These are phyloP conservation scores for Hypotaenidia philippensis DNA, from an alignment of 2,797 vertebrate species.

Conservation along the genomic window DNA sequence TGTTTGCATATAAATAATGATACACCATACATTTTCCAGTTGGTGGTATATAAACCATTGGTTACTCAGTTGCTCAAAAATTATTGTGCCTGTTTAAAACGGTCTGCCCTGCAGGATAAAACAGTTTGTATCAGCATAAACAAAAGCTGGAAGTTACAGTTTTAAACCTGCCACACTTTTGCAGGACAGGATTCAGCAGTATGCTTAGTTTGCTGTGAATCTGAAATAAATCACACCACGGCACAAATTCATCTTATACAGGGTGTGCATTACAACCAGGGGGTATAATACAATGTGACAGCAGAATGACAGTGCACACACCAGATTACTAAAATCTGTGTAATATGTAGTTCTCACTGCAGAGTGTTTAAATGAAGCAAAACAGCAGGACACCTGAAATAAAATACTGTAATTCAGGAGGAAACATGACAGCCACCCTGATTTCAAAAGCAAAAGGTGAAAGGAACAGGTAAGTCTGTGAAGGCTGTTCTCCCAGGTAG, in stretches of 20 bases:
- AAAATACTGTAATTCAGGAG: not conserved
- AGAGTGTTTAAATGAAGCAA: constrained; percentile 35
- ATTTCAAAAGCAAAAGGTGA: constrained; percentile 20
- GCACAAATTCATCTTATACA: constrained; percentile 16
- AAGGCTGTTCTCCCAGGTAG: not conserved
- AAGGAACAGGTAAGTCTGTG: not conserved
- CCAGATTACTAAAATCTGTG: not conserved
- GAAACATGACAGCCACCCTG: not conserved
- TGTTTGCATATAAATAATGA: constrained; percentile 52
- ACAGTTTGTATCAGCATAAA: constrained; percentile 37
- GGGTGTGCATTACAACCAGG: not conserved
- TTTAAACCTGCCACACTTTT: constrained; percentile 37
- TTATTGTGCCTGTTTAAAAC: not conserved
- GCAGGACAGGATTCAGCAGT: constrained; percentile 16
- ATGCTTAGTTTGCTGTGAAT: constrained; percentile 47
- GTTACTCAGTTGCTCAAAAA: not conserved
- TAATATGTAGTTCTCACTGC: not conserved
- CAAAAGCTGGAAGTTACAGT: constrained; percentile 33
- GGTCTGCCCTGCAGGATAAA: constrained; percentile 31
- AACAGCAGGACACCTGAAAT: constrained; percentile 14
- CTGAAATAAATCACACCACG: not conserved
- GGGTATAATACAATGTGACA: constrained; percentile 6
- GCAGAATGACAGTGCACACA: not conserved
- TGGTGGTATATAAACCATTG: not conserved
- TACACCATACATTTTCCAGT: not conserved